These are phyloP conservation scores for Rhinella marina DNA, from an alignment of 2,797 vertebrate genomes.

Conservation along the genomic window DNA sequence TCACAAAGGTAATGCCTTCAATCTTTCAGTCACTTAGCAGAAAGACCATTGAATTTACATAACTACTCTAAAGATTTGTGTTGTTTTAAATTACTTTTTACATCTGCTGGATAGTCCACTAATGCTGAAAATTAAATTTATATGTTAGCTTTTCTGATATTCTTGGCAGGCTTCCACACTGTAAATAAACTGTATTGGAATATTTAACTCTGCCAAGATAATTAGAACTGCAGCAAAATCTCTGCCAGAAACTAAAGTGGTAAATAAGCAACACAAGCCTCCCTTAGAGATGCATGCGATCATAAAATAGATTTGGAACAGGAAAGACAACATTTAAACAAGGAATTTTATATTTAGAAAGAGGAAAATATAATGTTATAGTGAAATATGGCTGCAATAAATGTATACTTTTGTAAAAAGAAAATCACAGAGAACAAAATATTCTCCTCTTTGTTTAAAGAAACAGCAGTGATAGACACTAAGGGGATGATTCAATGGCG, in stretches of 20 bases:
- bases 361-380: not conserved
- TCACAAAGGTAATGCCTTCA: constrained; percentile 40
- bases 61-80: constrained; percentile 39
- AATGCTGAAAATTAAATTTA: constrained; percentile 59
- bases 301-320: constrained; percentile 47
- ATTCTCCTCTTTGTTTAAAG: constrained; percentile 15
- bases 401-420: constrained; percentile 14
- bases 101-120: constrained; percentile 61
- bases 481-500: constrained; percentile 61
- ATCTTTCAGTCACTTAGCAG: constrained; percentile 21
- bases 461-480: constrained; percentile 10
- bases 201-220: constrained; percentile 59
- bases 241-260: constrained; percentile 54
- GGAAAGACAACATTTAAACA: constrained; percentile 46
- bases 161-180: constrained; percentile 63
- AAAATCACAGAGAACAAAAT: constrained; percentile 7
- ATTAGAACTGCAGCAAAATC: constrained; percentile 53
- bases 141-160: constrained; percentile 60
- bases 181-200: constrained; percentile 67
- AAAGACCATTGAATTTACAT: constrained; percentile 42
- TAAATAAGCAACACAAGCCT: constrained; percentile 50
- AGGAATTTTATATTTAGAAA: constrained; percentile 4
- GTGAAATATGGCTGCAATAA: constrained; percentile 4
- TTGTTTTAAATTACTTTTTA: constrained; percentile 46
- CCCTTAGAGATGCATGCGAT: constrained; percentile 41